Evolutionary conservation across 2,113 vertebrate species (phyloP).

Genomic region (Oophaga pumilio): DNA sequence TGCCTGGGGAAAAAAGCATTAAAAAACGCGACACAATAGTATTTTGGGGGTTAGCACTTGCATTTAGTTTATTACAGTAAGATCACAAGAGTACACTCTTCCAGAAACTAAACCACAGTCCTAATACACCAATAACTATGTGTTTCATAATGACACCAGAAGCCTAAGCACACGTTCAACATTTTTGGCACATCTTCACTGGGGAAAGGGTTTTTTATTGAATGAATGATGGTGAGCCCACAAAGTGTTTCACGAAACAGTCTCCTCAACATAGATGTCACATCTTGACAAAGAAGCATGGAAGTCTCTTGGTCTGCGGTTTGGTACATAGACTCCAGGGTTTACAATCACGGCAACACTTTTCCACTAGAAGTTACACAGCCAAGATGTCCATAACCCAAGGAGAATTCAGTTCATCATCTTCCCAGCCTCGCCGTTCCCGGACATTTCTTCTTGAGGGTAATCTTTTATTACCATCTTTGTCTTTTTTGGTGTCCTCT

Average conservation of each 20-base stretch:
- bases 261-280: slow-evolving; percentile 5
- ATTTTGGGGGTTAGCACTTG: slow-evolving; percentile 28
- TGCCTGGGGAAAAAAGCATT: background rate
- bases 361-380: slow-evolving; percentile 32
- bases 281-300: slow-evolving; percentile 22
- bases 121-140: slow-evolving; percentile 39
- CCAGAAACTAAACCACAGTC: slow-evolving; percentile 38
- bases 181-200: slow-evolving; percentile 44
- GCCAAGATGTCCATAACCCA: slow-evolving; percentile 40
- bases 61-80: slow-evolving; percentile 45
- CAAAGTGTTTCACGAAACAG: background rate
- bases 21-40: background rate
- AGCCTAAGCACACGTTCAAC: slow-evolving; percentile 51
- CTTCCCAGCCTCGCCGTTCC: slow-evolving; percentile 29
- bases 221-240: slow-evolving; percentile 10
- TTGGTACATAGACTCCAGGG: slow-evolving; percentile 30
- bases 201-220: slow-evolving; percentile 7
- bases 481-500: background rate
- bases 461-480: background rate
- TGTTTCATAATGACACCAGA: slow-evolving; percentile 51
- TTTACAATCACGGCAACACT: slow-evolving; percentile 39
- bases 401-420: slow-evolving; percentile 37
- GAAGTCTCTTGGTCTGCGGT: background rate
- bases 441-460: background rate
- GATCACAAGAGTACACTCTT: slow-evolving; percentile 48